Base-by-base conservation (phyloP, 2,888 invertebrate genomes). In the Cheilosia grossa region DNA sequence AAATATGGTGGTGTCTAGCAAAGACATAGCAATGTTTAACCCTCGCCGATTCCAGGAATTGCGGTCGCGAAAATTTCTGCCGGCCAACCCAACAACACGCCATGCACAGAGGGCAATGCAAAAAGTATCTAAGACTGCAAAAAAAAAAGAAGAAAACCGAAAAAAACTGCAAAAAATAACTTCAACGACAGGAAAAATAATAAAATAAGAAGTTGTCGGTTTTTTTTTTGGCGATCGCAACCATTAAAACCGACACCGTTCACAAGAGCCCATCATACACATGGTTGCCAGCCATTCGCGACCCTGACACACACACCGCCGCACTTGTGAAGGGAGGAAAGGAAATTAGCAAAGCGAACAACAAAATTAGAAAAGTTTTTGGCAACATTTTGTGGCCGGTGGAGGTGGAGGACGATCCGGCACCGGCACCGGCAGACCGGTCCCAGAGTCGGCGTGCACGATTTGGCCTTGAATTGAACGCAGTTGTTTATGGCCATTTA, bases 21-120 rank as follows among this genome's bases (percentile, higher is more conserved):
- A 85, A 73, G 75, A 81, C 77, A 87, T 74, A 75, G 66, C 67
- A 73, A 78, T 77, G 72, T 56, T 47, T 81, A 37, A 81, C 74
- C 74, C 80, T 80, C 72, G 49, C 58, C 56, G 69, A 82, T 88
- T 88, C 88, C 82, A 81, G 81, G 88, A 88, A 88, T 85, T 87
- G 77, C 85, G 87, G 87, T 87, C 87, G 87, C 86, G 87, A 87
- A 87, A 80, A 87, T 87, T 82, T 86, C 54, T 81, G 80, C 66
- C 74, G 78, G 70, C 73, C 51, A 73, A 64, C 54, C 59, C 66
- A 56, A 70, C 49, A 69, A 73, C 75, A 81, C 77, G 72, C 78
- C 64, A 77, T 77, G 67, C 72, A 67, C 64, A 63, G 63, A 80
- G 75, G 70, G 70, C 80, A 80, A 64, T 80, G 70, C 83, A 75